Conservation (phyloP, 64 coral and sea anemone genomes). For the Dendrophyllia cribrosa region DNA sequence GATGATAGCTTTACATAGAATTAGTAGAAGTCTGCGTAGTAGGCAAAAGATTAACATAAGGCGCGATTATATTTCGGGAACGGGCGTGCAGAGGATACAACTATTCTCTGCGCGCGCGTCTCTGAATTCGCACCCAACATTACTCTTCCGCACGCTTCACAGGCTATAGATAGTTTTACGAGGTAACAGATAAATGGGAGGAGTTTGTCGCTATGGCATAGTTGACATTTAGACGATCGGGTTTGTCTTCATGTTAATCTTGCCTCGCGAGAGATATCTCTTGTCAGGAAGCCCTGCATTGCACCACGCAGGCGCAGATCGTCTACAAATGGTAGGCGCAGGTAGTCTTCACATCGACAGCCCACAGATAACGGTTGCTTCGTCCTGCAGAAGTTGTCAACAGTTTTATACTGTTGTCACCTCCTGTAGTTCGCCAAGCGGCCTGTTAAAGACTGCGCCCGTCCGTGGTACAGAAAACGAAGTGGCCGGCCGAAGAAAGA, state of each 20-base stretch:
- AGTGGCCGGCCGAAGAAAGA: slow-evolving; percentile 3
- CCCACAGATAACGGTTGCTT: not conserved
- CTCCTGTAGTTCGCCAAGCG: too few species aligned
- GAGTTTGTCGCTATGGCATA: not conserved
- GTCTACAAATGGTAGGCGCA: slow-evolving; percentile 1
- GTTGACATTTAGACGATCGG: not conserved
- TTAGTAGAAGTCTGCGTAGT: not conserved
- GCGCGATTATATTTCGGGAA: too few species aligned
- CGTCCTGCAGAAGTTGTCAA: not conserved
- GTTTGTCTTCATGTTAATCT: not conserved
- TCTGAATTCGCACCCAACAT: too few species aligned
- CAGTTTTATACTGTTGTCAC: too few species aligned
- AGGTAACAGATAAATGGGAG: not conserved
- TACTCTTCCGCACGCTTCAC: not conserved
- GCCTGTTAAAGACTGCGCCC: not conserved
- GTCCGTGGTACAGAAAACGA: not conserved
- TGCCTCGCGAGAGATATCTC: not conserved
- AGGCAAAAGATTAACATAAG: too few species aligned
- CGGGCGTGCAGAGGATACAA: too few species aligned
- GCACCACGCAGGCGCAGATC: not conserved
- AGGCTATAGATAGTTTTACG: not conserved
- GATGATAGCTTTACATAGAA: not conserved
- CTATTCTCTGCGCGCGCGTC: too few species aligned
- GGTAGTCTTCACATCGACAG: not conserved
- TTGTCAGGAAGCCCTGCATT: not conserved